A percentile compares a stretch with the other conserved stretches of the same genome.
Conservation (phyloP, 2,797 vertebrate genomes). For the Anguilla marmorata region DNA sequence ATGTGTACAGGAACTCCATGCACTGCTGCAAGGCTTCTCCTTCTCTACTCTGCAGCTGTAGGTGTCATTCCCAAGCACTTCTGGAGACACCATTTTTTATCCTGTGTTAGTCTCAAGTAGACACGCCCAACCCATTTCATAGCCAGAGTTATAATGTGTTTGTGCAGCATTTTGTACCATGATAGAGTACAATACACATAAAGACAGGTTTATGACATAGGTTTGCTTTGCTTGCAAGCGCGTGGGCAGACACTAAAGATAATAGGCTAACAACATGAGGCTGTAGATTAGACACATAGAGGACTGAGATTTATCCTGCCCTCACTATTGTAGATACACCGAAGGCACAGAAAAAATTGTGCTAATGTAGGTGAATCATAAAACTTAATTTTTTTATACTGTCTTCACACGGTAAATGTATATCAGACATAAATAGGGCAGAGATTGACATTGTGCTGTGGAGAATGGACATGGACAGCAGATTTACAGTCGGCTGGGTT, state of each 20-base stretch:
- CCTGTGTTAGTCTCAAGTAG: background rate
- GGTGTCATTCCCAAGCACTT: background rate
- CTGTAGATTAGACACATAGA: background rate
- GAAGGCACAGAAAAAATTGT: background rate
- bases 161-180: background rate
- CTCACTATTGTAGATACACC: background rate
- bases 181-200: background rate
- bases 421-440: background rate
- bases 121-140: background rate
- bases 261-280: background rate
- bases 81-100: background rate
- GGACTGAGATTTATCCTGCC: background rate
- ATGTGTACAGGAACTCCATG: conserved; percentile 18
- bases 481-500: background rate
- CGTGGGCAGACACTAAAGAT: background rate
- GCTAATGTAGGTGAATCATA: too few species aligned
- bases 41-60: background rate
- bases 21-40: background rate
- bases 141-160: background rate
- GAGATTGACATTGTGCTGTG: background rate
- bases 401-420: background rate
- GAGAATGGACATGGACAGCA: background rate
- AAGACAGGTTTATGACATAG: background rate
- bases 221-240: background rate
- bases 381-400: too few species aligned